These are phyloP conservation scores for Melanotaenia parkinsoni DNA, from an alignment of 2,797 vertebrate species.

Conservation along the genomic window DNA sequence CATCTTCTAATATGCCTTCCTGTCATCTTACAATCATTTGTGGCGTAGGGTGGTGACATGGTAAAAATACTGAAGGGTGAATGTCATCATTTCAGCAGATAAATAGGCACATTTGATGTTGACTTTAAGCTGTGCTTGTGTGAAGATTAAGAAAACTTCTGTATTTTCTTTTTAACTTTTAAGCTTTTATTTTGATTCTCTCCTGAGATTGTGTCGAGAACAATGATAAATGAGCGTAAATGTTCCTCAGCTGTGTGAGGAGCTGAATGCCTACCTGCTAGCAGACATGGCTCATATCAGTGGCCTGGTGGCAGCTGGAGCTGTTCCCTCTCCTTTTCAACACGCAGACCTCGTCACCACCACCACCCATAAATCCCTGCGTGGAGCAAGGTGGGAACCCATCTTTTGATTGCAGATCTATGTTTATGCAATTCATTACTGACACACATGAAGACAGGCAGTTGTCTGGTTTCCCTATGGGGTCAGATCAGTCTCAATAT, in stretches of 20 bases:
- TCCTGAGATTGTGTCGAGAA: background rate
- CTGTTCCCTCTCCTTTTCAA: slow-evolving; percentile 88
- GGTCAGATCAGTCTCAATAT: too few species aligned
- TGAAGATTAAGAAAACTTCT: background rate
- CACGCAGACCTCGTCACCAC: slow-evolving; percentile 87
- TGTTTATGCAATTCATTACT: background rate
- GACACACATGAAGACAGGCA: background rate
- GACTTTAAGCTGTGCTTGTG: background rate
- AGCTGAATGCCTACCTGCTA: slow-evolving; percentile 86
- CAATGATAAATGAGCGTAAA: background rate
- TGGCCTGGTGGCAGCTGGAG: slow-evolving; percentile 87
- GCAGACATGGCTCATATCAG: slow-evolving; percentile 93
- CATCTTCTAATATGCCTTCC: background rate
- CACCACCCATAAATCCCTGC: slow-evolving; percentile 91
- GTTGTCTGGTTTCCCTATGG: background rate
- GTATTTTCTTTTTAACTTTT: background rate
- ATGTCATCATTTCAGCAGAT: background rate
- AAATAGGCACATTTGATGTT: background rate
- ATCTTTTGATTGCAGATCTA: background rate
- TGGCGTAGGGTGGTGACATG: background rate
- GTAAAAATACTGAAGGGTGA: background rate
- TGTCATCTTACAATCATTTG: background rate
- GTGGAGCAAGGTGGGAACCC: slow-evolving; percentile 73
- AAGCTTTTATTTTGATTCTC: background rate
- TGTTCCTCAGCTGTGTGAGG: slow-evolving; percentile 84